These are phyloP conservation scores for Furcula furcula DNA, from an alignment of 2,888 invertebrate genomes.

Conservation along the genomic window DNA sequence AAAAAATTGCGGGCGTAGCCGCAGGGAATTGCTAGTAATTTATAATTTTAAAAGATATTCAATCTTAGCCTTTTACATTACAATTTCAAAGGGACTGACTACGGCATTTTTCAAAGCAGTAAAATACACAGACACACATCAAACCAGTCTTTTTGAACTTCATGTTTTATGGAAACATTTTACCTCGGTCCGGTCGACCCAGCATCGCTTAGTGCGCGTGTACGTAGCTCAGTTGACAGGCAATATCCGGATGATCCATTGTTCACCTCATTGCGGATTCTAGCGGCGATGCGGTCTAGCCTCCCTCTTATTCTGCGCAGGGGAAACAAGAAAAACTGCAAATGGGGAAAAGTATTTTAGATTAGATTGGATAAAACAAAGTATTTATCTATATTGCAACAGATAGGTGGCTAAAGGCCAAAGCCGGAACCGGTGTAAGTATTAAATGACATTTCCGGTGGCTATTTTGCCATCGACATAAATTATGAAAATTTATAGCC, in stretches of 20 bases:
- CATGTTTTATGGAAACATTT: slow-evolving; percentile 38
- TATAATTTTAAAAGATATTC: too few relatives aligned
- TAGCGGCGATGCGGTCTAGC: slow-evolving; percentile 47
- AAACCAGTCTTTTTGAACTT: slow-evolving; percentile 30
- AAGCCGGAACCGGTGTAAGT: too few relatives aligned
- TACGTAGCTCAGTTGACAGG: slow-evolving; percentile 67
- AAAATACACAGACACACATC: slow-evolving; percentile 22
- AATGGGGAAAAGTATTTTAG: slow-evolving; percentile 44
- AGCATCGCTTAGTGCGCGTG: slow-evolving; percentile 42
- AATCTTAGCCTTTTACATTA: too few relatives aligned
- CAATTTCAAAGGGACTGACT: background rate
- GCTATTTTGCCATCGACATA: too few relatives aligned
- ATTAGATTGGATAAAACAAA: slow-evolving; percentile 29
- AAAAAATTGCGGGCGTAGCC: too few relatives aligned
- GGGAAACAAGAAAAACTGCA: slow-evolving; percentile 47
- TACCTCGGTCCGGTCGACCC: slow-evolving; percentile 35
- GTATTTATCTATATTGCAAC: too few relatives aligned
- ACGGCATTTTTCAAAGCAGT: background rate
- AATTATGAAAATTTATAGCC: too few relatives aligned
- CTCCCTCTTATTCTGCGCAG: slow-evolving; percentile 41
- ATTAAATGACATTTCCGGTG: too few relatives aligned
- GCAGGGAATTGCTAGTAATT: too few relatives aligned
- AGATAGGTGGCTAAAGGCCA: too few relatives aligned
- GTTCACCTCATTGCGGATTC: slow-evolving; percentile 77
- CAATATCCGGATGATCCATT: slow-evolving; percentile 79